These are phyloP conservation scores for Bufo bufo DNA, from an alignment of 2,113 vertebrate species.

Conservation along the genomic window DNA sequence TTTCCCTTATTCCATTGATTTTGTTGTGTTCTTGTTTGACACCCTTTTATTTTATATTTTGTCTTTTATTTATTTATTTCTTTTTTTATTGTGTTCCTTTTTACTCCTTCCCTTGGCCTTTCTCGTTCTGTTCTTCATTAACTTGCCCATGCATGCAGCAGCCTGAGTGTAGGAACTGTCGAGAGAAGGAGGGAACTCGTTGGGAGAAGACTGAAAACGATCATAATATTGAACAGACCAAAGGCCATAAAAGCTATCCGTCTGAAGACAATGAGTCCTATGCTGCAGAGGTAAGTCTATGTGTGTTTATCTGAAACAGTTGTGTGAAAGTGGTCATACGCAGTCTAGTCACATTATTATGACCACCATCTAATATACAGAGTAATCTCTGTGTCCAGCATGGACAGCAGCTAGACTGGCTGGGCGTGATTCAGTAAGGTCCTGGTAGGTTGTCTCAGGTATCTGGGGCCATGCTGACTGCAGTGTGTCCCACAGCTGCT, in stretches of 20 bases:
- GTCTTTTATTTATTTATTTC: slow-evolving; percentile 59
- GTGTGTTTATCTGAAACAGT: not conserved
- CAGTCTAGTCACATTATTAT: too few species aligned
- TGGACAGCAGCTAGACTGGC: too few species aligned
- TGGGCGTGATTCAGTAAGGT: too few species aligned
- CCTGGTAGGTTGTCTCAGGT: too few species aligned
- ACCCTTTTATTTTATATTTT: slow-evolving; percentile 74
- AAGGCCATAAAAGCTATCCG: slow-evolving; percentile 74
- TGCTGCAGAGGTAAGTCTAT: slow-evolving; percentile 73
- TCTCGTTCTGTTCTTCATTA: slow-evolving; percentile 83
- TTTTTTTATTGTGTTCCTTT: slow-evolving; percentile 57
- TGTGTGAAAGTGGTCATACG: too few species aligned
- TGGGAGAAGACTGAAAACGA: slow-evolving; percentile 69
- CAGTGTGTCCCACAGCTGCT: too few species aligned
- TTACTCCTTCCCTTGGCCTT: slow-evolving; percentile 59
- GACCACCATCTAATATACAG: too few species aligned
- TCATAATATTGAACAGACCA: slow-evolving; percentile 70
- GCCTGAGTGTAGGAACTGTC: slow-evolving; percentile 89
- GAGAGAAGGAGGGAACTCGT: slow-evolving; percentile 70
- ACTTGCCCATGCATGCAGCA: slow-evolving; percentile 92
- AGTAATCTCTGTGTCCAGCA: too few species aligned
- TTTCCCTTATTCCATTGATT: slow-evolving; percentile 76
- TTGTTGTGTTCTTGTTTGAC: slow-evolving; percentile 62
- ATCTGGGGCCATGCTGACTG: too few species aligned
- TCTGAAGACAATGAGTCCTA: slow-evolving; percentile 80